A percentile compares a stretch with the other conserved stretches of the same genome.
These are phyloP conservation scores for Coracopsis vasa DNA, from an alignment of 2,113 vertebrate species.

Conservation along the genomic window DNA sequence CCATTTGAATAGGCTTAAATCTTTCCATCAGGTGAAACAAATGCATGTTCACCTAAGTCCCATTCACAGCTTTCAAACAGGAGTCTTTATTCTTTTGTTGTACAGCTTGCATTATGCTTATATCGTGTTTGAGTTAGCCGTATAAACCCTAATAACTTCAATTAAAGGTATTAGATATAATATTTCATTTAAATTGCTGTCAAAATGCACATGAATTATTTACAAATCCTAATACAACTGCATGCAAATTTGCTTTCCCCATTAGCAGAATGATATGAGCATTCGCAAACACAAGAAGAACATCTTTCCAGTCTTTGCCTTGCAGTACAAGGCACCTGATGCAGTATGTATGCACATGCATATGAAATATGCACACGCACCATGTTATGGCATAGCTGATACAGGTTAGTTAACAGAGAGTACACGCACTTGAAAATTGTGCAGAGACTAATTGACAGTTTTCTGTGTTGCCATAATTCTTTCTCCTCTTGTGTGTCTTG, in stretches of 20 bases:
- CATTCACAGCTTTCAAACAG: background rate
- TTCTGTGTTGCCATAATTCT: background rate
- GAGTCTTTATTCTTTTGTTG: background rate
- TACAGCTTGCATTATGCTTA: background rate
- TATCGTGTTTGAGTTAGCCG: background rate
- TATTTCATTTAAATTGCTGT: background rate
- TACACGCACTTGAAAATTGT: background rate
- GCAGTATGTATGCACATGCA: background rate
- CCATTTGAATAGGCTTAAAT: background rate
- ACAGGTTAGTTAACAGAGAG: background rate
- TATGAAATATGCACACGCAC: too few relatives aligned
- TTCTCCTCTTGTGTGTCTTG: rapidly evolving
- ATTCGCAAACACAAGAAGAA: background rate
- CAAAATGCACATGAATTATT: background rate
- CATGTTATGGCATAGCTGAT: rapidly evolving
- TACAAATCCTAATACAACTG: background rate
- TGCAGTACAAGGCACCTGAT: background rate
- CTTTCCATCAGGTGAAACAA: background rate
- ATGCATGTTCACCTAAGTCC: rapidly evolving
- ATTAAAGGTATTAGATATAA: background rate
- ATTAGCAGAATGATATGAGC: background rate
- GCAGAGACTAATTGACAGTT: background rate
- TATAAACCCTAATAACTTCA: background rate
- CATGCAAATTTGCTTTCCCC: background rate
- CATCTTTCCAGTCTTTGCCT: background rate